Evolutionary conservation across 2,113 vertebrate species (phyloP), one percentile per base, ranked within the genome.

Genomic region (Thymallus thymallus): DNA sequence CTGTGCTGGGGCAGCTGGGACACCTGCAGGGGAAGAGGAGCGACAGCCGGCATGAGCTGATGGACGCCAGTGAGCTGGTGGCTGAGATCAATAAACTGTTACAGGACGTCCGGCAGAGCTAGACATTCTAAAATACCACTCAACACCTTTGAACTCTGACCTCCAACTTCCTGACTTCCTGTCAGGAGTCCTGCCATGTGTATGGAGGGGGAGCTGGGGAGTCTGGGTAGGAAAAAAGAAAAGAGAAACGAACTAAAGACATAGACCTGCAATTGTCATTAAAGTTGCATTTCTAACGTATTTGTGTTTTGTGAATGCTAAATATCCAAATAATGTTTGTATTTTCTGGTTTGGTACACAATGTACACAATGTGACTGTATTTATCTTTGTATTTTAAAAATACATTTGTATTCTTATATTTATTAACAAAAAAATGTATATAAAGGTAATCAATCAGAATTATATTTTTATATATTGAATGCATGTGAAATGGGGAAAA

Each of bases 361-460:
- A 96, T 96, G 96, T 98, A 96, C 95, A 96, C 95, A 92, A 94
- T 94, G 94, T 96, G 95, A 95, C 96, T 95, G 96, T 99, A 97
- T 96, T 96, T 97, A 98, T 95, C 95, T 96, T 41, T 98, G 98
- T 99, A 99, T 99, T 99, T 99, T 97, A 97, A 98, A 99, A 98
- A 98, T 99, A 98, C 96, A 97, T 97, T 98, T 97, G 95, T 99
- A 97, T 92, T 84, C 95, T 96, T 99, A 97, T 99, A 98, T 99
- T 98, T 98, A 98, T 98, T 94, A n/a, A n/a, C 80, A 86, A 89
- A 87, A 86, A 75, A 45, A 18, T 93, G 88, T 93, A 92, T 94
- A 98, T 98, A 94, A 90, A 90, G 79, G 76, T 88, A 91, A 95
- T 88, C 92, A 92, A 97, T 93, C 86, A 94, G 95, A 97, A 95